A percentile compares a stretch with the other conserved stretches of the same genome.
Evolutionary conservation across 2,888 invertebrate species (phyloP).

Genomic region (Ephialtes manifestator): DNA sequence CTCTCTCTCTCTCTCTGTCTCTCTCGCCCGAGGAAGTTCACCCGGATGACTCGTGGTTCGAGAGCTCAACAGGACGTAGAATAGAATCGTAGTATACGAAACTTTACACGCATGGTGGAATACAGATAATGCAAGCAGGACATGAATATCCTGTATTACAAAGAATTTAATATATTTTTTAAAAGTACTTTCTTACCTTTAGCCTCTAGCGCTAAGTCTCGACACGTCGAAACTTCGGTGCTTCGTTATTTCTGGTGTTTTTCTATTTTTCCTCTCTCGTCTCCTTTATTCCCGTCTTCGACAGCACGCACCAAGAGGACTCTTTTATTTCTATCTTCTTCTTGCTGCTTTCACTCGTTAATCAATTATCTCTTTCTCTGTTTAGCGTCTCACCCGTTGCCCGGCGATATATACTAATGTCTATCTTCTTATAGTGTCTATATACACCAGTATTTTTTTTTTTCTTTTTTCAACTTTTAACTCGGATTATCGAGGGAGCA

Average conservation of each 20-base stretch:
- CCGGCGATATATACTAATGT: conserved; percentile 41
- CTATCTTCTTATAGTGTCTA: not conserved
- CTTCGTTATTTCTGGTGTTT: conserved; percentile 33
- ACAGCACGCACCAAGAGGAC: not conserved
- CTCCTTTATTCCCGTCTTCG: conserved; percentile 48
- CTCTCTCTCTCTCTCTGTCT: conserved; percentile 47
- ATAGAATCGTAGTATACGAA: not conserved
- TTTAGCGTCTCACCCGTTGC: conserved; percentile 52
- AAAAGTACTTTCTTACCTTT: conserved; percentile 25
- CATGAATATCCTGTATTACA: not conserved
- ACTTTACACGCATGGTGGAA: not conserved
- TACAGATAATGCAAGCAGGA: conserved; percentile 2
- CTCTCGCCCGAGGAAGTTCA: conserved; percentile 38
- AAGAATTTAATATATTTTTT: not conserved
- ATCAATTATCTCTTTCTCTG: conserved; percentile 27
- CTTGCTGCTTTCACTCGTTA: conserved; percentile 30
- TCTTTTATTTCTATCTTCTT: not conserved
- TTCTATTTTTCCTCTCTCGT: conserved; percentile 4
- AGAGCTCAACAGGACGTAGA: conserved; percentile 26
- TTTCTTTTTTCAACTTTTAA: conserved; percentile 12
- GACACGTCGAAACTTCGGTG: conserved; percentile 6
- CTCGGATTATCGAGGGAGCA: not conserved
- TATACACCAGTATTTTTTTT: conserved; percentile 29
- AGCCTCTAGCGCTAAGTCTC: conserved; percentile 55
- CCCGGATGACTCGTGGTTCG: conserved; percentile 59